These are phyloP conservation scores for Strix aluco DNA, from an alignment of 2,113 vertebrate species.

Conservation along the genomic window DNA sequence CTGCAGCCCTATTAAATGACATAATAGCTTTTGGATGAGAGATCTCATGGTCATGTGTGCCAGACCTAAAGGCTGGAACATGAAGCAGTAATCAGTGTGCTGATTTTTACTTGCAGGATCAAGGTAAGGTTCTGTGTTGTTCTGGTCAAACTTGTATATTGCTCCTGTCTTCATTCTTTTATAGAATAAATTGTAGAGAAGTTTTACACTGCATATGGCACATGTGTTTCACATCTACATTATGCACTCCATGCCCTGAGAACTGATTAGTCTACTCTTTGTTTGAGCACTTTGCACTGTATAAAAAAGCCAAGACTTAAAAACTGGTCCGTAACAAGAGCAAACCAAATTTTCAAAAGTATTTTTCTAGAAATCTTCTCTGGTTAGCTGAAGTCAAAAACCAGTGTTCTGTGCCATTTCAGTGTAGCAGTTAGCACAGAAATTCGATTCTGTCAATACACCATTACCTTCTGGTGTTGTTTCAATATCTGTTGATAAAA, in stretches of 20 bases:
- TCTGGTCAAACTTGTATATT: not conserved
- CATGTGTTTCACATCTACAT: not conserved
- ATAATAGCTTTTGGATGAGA: not conserved
- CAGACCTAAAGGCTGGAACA: not conserved
- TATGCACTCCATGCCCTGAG: not conserved
- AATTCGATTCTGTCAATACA: not conserved
- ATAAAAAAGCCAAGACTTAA: not conserved
- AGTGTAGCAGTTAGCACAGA: not conserved
- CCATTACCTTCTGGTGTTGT: not conserved
- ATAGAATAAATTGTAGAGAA: not conserved
- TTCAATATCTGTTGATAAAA: not conserved
- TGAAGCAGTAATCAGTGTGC: not conserved
- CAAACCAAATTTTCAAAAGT: not conserved
- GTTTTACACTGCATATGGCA: not conserved
- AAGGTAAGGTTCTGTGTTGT: not conserved
- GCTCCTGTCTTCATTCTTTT: not conserved
- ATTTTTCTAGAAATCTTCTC: not conserved
- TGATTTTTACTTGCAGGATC: not conserved
- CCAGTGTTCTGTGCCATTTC: not conserved
- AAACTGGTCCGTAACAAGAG: not conserved
- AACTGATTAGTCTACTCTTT: not conserved
- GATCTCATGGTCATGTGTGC: not conserved
- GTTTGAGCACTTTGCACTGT: not conserved
- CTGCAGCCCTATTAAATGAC: not conserved
- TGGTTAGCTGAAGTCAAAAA: not conserved